phyloP scores from a whole-genome alignment of 2,888 invertebrate species.

The Macrosoma leucophasiata region DNA sequence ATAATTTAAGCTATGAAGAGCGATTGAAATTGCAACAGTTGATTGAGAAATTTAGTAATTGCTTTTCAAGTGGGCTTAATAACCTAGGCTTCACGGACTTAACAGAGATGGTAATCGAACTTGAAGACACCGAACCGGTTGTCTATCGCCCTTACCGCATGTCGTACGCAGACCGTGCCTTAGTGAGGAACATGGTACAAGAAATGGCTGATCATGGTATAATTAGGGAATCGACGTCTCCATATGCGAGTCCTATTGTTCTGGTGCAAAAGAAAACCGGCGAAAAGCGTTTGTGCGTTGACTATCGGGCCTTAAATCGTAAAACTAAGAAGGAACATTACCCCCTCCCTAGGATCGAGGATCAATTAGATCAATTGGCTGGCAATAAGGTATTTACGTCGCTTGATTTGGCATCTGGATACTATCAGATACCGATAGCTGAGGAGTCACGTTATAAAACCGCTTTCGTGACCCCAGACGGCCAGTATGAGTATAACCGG shows the following conservation, averaged over 20 bases:
- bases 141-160: conserved; percentile 25
- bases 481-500: conserved; percentile 37
- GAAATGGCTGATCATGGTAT: conserved; percentile 22
- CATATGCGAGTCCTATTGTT: conserved; percentile 28
- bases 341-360: conserved; percentile 26
- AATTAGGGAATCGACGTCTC: conserved; percentile 22
- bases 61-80: conserved; percentile 18
- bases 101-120: conserved; percentile 22
- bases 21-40: conserved; percentile 2
- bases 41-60: conserved; percentile 8
- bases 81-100: conserved; percentile 19
- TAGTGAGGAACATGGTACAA: conserved; percentile 20
- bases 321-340: conserved; percentile 23
- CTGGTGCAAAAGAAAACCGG: conserved; percentile 27
- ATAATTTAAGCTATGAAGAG: conserved; percentile 6
- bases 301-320: conserved; percentile 23
- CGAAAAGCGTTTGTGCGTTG: conserved; percentile 23
- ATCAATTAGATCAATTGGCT: conserved; percentile 17
- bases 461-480: conserved; percentile 41
- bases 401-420: conserved; percentile 23
- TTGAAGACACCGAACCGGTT: conserved; percentile 18
- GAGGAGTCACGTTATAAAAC: conserved; percentile 34
- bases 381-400: conserved; percentile 16
- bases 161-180: conserved; percentile 17
- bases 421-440: conserved; percentile 29